Base-by-base conservation (phyloP, 2,888 invertebrate species). In the Smittia aterrima region DNA sequence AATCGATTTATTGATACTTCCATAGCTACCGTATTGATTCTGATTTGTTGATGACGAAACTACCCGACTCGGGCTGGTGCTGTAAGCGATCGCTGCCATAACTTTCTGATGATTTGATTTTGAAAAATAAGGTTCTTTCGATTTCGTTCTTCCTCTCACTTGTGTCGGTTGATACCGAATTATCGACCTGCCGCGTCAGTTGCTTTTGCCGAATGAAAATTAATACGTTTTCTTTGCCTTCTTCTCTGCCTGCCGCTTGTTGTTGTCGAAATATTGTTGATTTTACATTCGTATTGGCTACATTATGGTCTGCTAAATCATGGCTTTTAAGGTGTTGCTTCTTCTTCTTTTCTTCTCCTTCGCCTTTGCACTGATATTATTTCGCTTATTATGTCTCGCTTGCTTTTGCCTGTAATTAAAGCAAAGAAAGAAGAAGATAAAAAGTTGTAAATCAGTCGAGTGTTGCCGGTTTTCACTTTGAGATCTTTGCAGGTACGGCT, bases 11-110 rank as follows among this genome's bases (percentile, higher is more conserved):
- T 72, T 72, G 72, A 72, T 54, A 62, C 62, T 72, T 7, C 72
- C 62, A 72, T 72, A 72, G 72, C 38, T 72, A 72, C 72, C 72
- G 58, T 72, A 72, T 72, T 72, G 72, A 40, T 72, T 72, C 54
- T 72, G 72, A 38, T 72, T 72, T 72, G 62, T 62, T 72, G 72
- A 62, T 27, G 72, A 72, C 24, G 58, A 20, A 4, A n/a, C 7
- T 25, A 72, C 72, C n/a, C 72, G 53, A 72, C 38, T 72, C 13
- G 72, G 72, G 54, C 72, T 71, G 13, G 71, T 71, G 24, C 71
- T 72, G 53, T 72, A 72, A 72, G 32, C 72, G 27, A 62, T 72
- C 32, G 72, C 62, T 13, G 72, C 72, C 72, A 72, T 72, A 58
- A 32, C 16, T 47, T 58, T 9, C 24, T 22, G 53, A 16, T 58